Evolutionary conservation across 2,888 invertebrate genomes (phyloP).

Genomic region (Drosophila subquinaria): DNA sequence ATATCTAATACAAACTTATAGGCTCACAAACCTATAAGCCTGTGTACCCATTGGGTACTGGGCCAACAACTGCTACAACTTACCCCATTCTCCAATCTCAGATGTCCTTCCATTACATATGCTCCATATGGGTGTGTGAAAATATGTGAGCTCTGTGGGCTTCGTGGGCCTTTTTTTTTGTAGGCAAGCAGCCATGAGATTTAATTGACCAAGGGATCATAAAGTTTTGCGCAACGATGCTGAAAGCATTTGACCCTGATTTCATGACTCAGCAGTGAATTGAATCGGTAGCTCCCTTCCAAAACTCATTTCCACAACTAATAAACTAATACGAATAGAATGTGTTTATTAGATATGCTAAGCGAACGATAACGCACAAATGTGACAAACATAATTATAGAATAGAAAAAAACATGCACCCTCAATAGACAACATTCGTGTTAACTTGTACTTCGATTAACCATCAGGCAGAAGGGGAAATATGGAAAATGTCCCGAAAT

Average conservation of each 20-base stretch:
- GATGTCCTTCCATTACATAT: slow-evolving; percentile 25
- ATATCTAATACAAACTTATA: too few species aligned
- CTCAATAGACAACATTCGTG: neutral
- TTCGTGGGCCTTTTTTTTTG: slow-evolving; percentile 20
- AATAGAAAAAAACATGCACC: neutral
- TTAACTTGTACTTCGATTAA: neutral
- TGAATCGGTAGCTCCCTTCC: slow-evolving; percentile 6
- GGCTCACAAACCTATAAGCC: too few species aligned
- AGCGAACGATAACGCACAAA: slow-evolving; percentile 21
- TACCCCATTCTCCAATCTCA: neutral
- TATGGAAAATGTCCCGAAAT: neutral
- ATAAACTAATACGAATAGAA: slow-evolving; percentile 25
- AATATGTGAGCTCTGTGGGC: slow-evolving; percentile 27
- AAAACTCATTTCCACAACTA: slow-evolving; percentile 13
- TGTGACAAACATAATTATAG: slow-evolving; percentile 11
- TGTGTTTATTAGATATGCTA: slow-evolving; percentile 38
- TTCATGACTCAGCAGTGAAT: slow-evolving; percentile 82
- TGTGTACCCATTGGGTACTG: neutral
- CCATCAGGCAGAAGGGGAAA: neutral
- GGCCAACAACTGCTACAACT: neutral
- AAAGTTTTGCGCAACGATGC: slow-evolving; percentile 84
- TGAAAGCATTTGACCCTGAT: slow-evolving; percentile 84
- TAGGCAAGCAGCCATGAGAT: slow-evolving; percentile 71
- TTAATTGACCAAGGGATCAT: slow-evolving; percentile 85
- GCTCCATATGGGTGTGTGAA: slow-evolving; percentile 26